Conservation (phyloP, 2,888 invertebrate genomes). For the Gortyna flavago region DNA sequence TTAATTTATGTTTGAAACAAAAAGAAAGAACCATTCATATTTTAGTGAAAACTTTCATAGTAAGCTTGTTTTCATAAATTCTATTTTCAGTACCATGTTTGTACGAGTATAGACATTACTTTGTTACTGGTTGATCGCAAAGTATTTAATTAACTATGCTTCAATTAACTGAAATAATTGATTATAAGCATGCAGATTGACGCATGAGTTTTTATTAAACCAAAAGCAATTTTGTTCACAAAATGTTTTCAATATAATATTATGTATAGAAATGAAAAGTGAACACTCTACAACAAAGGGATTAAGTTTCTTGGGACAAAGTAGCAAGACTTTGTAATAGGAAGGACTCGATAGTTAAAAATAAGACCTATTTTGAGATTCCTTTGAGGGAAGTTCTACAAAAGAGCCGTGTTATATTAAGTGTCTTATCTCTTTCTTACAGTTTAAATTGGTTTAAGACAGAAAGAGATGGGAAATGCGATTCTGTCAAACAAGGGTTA, state of each 20-base stretch:
- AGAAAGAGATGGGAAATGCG: slow-evolving; percentile 56
- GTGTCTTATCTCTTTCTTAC: slow-evolving; percentile 57
- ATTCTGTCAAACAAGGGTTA: slow-evolving; percentile 57
- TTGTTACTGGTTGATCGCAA: neutral
- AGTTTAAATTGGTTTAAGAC: slow-evolving; percentile 26
- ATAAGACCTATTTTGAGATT: slow-evolving; percentile 62
- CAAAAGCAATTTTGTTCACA: neutral
- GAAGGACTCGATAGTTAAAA: slow-evolving; percentile 42
- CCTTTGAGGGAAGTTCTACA: slow-evolving; percentile 59
- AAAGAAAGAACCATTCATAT: neutral
- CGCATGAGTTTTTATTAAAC: neutral
- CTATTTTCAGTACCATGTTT: neutral
- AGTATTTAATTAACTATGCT: neutral
- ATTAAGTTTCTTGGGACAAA: slow-evolving; percentile 5
- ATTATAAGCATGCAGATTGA: neutral
- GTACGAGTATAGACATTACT: neutral
- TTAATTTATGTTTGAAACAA: slow-evolving; percentile 1
- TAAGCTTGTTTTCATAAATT: neutral
- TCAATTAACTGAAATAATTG: neutral
- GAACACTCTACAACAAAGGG: neutral
- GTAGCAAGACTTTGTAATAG: slow-evolving; percentile 25
- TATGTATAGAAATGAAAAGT: neutral
- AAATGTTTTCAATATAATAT: neutral
- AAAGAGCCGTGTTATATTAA: slow-evolving; percentile 46
- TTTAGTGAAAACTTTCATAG: neutral